Evolutionary conservation across 1,140 invertebrate genomes (phyloP).

Genomic region (Pseudobourletiella spinata): DNA sequence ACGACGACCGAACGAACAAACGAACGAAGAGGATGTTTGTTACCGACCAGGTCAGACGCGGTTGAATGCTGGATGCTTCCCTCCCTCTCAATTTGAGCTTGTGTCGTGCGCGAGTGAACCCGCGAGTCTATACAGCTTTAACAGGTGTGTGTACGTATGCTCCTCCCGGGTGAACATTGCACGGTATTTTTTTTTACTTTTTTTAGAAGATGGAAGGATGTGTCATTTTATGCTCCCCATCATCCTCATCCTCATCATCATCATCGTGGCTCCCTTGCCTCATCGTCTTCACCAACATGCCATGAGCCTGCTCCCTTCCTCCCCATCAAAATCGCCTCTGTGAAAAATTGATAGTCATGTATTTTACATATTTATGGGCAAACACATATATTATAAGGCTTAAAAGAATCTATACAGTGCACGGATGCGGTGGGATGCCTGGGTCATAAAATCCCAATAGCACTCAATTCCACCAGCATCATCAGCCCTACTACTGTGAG

Average conservation of each 20-base stretch:
- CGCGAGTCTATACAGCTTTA: too few species aligned
- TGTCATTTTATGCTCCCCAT: not conserved
- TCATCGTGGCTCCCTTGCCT: not conserved
- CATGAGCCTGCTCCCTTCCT: not conserved
- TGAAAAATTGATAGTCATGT: slow-evolving; percentile 13
- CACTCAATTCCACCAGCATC: not conserved
- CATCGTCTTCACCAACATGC: slow-evolving; percentile 5
- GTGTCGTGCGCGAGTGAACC: not conserved
- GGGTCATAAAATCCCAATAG: not conserved
- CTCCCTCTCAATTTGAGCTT: not conserved
- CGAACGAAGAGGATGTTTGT: too few species aligned
- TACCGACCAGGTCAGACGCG: not conserved
- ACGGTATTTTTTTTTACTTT: too few species aligned
- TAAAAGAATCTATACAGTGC: not conserved
- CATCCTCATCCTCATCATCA: not conserved
- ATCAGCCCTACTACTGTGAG: too few species aligned
- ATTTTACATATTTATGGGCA: slow-evolving; percentile 7
- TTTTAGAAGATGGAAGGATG: not conserved
- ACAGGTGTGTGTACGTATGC: not conserved
- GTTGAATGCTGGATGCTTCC: not conserved
- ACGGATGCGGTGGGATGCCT: not conserved
- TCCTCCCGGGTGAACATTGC: not conserved
- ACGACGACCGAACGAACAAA: too few species aligned
- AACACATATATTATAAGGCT: not conserved
- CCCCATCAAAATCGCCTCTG: slow-evolving; percentile 33